phyloP scores from a whole-genome alignment of 2,797 vertebrate genomes.

The Epinephelus awoara region DNA sequence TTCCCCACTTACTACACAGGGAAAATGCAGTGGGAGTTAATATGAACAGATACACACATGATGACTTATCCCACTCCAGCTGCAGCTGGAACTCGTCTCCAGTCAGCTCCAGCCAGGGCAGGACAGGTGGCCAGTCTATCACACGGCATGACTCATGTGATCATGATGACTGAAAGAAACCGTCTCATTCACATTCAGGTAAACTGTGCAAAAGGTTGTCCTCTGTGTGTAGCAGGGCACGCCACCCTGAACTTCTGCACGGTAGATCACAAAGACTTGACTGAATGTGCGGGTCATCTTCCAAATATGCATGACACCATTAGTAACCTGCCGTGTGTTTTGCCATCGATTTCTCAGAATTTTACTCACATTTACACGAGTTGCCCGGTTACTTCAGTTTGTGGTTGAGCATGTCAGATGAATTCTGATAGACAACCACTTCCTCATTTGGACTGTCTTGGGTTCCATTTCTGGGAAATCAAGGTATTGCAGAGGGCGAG shows the following conservation, averaged over 20 bases:
- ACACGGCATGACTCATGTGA: not conserved
- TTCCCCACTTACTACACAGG: too few species aligned
- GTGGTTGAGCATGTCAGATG: constrained; percentile 18
- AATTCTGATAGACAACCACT: constrained; percentile 44
- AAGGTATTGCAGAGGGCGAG: constrained; percentile 17
- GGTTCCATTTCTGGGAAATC: constrained; percentile 64
- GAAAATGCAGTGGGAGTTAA: not conserved
- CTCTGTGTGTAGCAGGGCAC: not conserved
- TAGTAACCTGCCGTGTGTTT: not conserved
- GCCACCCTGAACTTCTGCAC: not conserved
- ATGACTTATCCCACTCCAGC: not conserved
- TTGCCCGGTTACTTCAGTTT: constrained; percentile 7
- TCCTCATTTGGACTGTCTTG: constrained; percentile 56
- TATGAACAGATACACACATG: not conserved
- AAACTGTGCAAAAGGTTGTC: not conserved
- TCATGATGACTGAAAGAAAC: too few species aligned
- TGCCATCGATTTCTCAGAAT: constrained; percentile 29
- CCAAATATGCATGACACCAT: not conserved
- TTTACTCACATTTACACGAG: constrained; percentile 9
- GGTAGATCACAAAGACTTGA: not conserved
- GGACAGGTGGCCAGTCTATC: not conserved
- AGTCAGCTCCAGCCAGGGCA: not conserved
- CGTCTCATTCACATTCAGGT: too few species aligned
- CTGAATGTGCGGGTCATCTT: not conserved
- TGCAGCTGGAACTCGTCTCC: not conserved